Evolutionary conservation across 2,888 invertebrate genomes (phyloP).

Genomic region (Leptopilina syphax): DNA sequence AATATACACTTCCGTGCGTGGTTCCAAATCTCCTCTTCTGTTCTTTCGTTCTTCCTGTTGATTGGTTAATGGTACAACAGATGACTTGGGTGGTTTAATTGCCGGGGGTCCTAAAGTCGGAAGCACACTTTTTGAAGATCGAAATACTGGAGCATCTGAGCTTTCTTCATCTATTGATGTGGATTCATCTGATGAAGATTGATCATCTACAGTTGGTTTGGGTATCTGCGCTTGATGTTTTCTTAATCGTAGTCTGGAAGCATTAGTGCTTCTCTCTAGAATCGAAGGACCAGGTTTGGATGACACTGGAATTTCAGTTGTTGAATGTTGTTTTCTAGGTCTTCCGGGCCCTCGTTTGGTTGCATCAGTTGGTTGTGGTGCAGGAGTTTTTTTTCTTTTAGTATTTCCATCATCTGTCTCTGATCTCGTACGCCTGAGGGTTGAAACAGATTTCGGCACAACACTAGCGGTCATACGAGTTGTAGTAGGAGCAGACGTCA

Average conservation of each 20-base stretch:
- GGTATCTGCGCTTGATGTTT: not conserved
- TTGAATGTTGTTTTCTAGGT: not conserved
- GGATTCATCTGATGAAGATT: not conserved
- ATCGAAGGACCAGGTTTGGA: too few relatives aligned
- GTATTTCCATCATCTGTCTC: too few relatives aligned
- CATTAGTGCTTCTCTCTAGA: not conserved
- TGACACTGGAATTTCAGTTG: not conserved
- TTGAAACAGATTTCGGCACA: too few relatives aligned
- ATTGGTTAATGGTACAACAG: too few relatives aligned
- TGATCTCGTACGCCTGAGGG: too few relatives aligned
- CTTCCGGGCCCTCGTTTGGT: not conserved
- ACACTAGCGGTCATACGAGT: too few relatives aligned
- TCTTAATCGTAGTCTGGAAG: not conserved
- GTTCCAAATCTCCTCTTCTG: conserved; percentile 67
- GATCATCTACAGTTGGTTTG: not conserved
- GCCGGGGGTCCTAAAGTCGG: not conserved
- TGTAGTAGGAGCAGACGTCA: too few relatives aligned
- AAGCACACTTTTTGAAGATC: not conserved
- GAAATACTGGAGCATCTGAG: not conserved
- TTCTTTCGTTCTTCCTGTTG: too few relatives aligned
- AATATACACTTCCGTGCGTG: conserved; percentile 84
- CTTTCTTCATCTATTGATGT: not conserved
- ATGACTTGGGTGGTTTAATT: not conserved
- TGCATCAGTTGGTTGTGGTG: too few relatives aligned
- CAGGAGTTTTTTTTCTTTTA: too few relatives aligned